A percentile compares a stretch with the other conserved stretches of the same genome.
These are phyloP conservation scores for Oryzias curvinotus DNA, from an alignment of 2,113 vertebrate genomes.

Conservation along the genomic window DNA sequence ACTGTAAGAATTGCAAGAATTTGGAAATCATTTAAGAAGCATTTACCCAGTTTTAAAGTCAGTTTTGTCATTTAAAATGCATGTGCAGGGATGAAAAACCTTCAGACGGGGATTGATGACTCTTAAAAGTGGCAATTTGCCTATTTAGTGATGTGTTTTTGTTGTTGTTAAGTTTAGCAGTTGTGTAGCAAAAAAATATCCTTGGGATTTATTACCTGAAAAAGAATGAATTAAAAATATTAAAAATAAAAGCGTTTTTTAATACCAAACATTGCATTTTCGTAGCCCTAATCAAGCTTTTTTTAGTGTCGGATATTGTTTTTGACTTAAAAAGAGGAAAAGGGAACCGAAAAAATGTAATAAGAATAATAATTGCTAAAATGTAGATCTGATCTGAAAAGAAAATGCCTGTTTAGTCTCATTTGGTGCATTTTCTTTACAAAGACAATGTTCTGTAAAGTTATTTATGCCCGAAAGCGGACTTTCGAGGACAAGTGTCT, in stretches of 20 bases:
- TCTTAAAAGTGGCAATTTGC: neutral
- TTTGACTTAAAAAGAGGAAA: neutral
- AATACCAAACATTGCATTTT: neutral
- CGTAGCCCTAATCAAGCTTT: too few relatives aligned
- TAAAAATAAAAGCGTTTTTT: neutral
- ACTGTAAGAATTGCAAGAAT: slow-evolving; percentile 34
- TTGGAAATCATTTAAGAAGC: slow-evolving; percentile 33
- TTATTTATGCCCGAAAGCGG: neutral
- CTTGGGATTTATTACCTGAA: neutral
- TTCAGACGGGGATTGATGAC: neutral
- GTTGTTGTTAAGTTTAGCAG: too few relatives aligned
- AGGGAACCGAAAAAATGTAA: neutral
- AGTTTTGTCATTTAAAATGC: slow-evolving; percentile 29
- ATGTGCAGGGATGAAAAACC: slow-evolving; percentile 14
- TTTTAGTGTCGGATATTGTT: too few relatives aligned
- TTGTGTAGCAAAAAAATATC: too few relatives aligned
- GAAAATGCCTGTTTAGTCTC: too few relatives aligned
- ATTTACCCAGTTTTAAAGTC: slow-evolving; percentile 27
- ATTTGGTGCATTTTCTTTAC: neutral
- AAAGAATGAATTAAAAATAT: neutral
- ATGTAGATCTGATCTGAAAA: too few relatives aligned
- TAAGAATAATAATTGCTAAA: too few relatives aligned
- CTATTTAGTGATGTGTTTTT: neutral
- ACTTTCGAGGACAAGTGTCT: neutral
- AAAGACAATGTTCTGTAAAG: neutral